Evolutionary conservation across 2,797 vertebrate species (phyloP).

Genomic region (Eremophila alpestris): DNA sequence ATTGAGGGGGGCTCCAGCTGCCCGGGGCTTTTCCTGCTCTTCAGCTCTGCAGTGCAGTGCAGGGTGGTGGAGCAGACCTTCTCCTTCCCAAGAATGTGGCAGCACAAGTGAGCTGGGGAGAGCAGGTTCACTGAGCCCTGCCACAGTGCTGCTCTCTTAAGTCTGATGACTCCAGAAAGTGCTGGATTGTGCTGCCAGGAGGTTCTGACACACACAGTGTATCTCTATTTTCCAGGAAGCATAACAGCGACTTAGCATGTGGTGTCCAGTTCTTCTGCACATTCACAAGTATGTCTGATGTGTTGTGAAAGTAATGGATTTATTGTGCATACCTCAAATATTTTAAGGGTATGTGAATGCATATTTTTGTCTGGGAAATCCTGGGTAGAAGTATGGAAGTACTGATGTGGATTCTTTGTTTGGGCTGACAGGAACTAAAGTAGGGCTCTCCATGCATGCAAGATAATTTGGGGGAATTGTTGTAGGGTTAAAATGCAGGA

Average conservation of each 20-base stretch:
- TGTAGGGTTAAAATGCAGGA: neutral
- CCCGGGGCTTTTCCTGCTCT: neutral
- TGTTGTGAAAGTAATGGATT: slow-evolving; percentile 36
- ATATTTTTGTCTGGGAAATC: slow-evolving; percentile 36
- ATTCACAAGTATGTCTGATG: neutral
- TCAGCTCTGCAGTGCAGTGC: neutral
- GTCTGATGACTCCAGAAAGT: neutral
- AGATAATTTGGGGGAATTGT: neutral
- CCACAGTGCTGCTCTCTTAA: neutral
- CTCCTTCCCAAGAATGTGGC: fast-evolving
- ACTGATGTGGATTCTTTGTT: neutral
- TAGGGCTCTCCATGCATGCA: neutral
- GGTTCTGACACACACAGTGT: neutral
- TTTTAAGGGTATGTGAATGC: slow-evolving; percentile 9
- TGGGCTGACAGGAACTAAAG: neutral
- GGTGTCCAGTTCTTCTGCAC: slow-evolving; percentile 12
- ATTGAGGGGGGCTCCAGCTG: neutral
- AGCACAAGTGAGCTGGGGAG: neutral
- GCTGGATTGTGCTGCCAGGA: neutral
- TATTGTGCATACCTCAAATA: slow-evolving; percentile 43
- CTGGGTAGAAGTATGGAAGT: neutral
- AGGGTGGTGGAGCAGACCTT: fast-evolving
- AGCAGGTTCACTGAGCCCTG: neutral
- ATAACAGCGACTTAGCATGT: neutral
- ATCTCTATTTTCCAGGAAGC: neutral